Evolutionary conservation across 64 coral and sea anemone species (phyloP), one percentile per base, ranked within the genome.

Genomic region (Orbicella faveolata): DNA sequence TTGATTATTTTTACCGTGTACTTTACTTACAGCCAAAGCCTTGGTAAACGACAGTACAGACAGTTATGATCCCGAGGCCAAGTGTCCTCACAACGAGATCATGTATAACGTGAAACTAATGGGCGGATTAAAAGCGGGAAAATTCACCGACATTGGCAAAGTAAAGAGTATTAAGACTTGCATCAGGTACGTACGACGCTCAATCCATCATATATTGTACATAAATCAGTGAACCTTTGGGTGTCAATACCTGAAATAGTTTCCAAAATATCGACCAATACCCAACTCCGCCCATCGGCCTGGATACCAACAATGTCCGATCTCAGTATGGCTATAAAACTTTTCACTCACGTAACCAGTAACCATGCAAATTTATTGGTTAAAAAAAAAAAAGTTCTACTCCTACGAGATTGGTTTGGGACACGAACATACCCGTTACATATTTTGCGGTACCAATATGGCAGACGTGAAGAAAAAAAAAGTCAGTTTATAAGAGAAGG

Each of bases 71-170:
- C 94, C 92, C 18, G 97, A 99, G 35, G 91, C 94, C 0, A 99
- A 99, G 78, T 99, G 97, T 86, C 97, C 97, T 44, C 97, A 99
- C 62, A 99, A 99, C 78, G 97, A 99, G 48, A 89, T 99, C 7
- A 90, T 99, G 89, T 99, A 99, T 80, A 99, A 99, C 48, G 97
- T 99, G 2, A 99, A 99, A 74, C 88, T 99, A 37, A 93, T 93
- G 55, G 97, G 87, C 15, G 97, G 97, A 44, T 74, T 99, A 20
- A 87, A 84, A 44, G 93, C 97, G 0, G 97, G 97, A 52, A 95
- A 92, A 65, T 99, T 99, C 67, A 96, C 97, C 34, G 97, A 99
- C 41, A 99, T 99, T 51, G 97, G 97, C 12, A 96, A 95, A 89
- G 97, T 99, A 1, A 83, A 88, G 61, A 91, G 89, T 75, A 91